Conservation (phyloP, 2,888 invertebrate genomes). For the Agrotis segetum region DNA sequence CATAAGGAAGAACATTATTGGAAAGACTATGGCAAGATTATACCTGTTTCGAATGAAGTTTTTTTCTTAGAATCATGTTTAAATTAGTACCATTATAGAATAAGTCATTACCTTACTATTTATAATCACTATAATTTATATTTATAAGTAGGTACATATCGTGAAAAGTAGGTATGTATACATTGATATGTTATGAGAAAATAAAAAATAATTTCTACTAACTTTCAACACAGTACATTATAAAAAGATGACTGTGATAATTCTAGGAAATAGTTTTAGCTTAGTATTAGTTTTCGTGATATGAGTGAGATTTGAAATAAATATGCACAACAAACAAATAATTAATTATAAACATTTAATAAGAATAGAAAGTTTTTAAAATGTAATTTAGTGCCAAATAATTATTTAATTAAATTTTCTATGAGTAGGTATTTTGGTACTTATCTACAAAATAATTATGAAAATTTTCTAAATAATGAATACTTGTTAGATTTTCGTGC, state of each 20-base stretch:
- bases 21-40: not conserved
- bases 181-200: slow-evolving; percentile 49
- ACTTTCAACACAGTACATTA: slow-evolving; percentile 17
- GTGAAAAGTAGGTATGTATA: slow-evolving; percentile 37
- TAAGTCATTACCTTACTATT: slow-evolving; percentile 13
- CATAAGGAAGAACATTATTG: not conserved
- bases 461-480: slow-evolving; percentile 1
- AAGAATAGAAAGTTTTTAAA: not conserved
- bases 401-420: not conserved
- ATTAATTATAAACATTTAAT: not conserved
- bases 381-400: not conserved
- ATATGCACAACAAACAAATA: not conserved
- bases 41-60: not conserved
- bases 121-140: slow-evolving; percentile 19
- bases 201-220: not conserved
- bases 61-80: slow-evolving; percentile 19
- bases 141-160: slow-evolving; percentile 43
- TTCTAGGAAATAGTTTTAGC: slow-evolving; percentile 18
- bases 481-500: slow-evolving; percentile 34
- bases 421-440: not conserved
- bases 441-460: not conserved
- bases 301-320: not conserved
- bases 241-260: slow-evolving; percentile 3
- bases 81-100: not conserved
- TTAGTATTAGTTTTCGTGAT: not conserved